Percentiles rank a stretch among this genome's conserved stretches.
phyloP scores from a whole-genome alignment of 1,140 invertebrate genomes.

The Drosophila teissieri region DNA sequence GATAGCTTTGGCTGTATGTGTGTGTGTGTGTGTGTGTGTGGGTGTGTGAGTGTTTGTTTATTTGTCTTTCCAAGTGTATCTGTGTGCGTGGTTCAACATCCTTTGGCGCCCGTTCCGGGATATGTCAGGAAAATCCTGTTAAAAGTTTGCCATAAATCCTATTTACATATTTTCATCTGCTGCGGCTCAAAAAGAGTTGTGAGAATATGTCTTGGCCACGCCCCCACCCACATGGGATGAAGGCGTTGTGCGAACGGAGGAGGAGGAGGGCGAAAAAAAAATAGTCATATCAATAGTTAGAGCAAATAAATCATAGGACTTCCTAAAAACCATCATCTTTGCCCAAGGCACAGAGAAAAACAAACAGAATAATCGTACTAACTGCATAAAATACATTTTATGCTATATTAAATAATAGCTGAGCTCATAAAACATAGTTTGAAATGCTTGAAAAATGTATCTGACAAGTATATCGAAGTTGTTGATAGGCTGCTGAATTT shows the following conservation, averaged over 20 bases:
- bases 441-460: too few relatives aligned
- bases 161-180: constrained; percentile 75
- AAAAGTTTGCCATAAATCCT: constrained; percentile 80
- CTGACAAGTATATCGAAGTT: too few relatives aligned
- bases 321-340: constrained; percentile 30
- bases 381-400: not conserved
- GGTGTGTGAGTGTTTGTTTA: constrained; percentile 28
- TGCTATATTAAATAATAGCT: not conserved
- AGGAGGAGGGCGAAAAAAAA: not conserved
- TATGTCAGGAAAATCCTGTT: constrained; percentile 65
- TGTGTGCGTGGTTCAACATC: constrained; percentile 39
- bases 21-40: constrained; percentile 20
- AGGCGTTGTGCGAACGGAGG: too few relatives aligned
- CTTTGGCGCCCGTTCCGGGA: constrained; percentile 20
- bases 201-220: constrained; percentile 32
- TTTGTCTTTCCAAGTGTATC: constrained; percentile 38
- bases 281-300: constrained; percentile 62
- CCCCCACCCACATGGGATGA: not conserved
- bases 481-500: too few relatives aligned
- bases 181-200: constrained; percentile 54
- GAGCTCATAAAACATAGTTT: too few relatives aligned
- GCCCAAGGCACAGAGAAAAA: not conserved
- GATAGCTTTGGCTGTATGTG: constrained; percentile 10
- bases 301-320: constrained; percentile 75
- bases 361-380: not conserved